phyloP scores from a whole-genome alignment of 2,797 vertebrate species.

The Sciaenops ocellatus region DNA sequence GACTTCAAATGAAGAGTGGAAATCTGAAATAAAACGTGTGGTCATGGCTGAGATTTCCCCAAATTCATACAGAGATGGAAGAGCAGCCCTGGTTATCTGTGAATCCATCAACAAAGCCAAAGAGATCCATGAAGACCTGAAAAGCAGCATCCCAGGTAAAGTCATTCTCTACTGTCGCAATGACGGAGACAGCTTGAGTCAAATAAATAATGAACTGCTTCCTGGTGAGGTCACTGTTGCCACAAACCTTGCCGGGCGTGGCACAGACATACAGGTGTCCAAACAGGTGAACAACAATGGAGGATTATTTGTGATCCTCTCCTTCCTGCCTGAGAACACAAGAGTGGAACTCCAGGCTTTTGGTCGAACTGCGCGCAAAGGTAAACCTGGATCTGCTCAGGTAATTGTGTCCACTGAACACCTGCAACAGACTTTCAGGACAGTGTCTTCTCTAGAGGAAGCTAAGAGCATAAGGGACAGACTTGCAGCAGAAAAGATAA shows the following conservation, averaged over 20 bases:
- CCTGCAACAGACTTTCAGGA: constrained; percentile 29
- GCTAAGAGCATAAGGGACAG: constrained; percentile 36
- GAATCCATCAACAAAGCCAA: constrained; percentile 53
- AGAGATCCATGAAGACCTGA: constrained; percentile 40
- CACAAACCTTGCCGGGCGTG: constrained; percentile 61
- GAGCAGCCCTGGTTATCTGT: constrained; percentile 50
- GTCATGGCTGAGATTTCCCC: constrained; percentile 25
- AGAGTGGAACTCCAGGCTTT: constrained; percentile 68
- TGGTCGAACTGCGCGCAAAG: constrained; percentile 54
- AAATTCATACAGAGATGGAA: constrained; percentile 37
- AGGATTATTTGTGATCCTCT: constrained; percentile 71
- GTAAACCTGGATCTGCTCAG: constrained; percentile 56
- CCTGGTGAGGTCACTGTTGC: constrained; percentile 69
- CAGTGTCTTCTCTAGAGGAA: constrained; percentile 26
- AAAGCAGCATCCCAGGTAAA: constrained; percentile 21
- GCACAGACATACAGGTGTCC: constrained; percentile 72
- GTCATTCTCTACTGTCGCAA: constrained; percentile 44
- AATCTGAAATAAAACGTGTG: constrained; percentile 47
- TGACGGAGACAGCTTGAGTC: constrained; percentile 37
- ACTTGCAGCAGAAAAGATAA: constrained; percentile 29
- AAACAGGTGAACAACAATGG: constrained; percentile 64
- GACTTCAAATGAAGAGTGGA: constrained; percentile 42
- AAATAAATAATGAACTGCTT: constrained; percentile 31
- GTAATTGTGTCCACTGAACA: constrained; percentile 25
- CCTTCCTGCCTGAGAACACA: constrained; percentile 55